Conservation (phyloP, 2,797 vertebrate species). For the Anomalospiza imberbis region DNA sequence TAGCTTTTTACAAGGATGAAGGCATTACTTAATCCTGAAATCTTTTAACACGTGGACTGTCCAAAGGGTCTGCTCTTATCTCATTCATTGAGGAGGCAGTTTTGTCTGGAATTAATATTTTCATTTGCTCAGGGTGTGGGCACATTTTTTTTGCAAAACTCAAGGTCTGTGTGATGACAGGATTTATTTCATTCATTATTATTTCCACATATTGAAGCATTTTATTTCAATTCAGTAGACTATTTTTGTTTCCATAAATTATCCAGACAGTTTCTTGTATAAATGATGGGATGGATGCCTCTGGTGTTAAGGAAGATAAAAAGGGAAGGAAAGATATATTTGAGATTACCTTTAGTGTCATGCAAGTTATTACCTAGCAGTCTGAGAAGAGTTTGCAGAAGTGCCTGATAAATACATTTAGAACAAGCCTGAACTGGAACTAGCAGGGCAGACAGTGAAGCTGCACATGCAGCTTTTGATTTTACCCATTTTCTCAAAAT, state of each 20-base stretch:
- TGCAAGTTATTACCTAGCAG: slow-evolving; percentile 60
- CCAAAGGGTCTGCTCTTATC: background rate
- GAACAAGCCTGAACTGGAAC: slow-evolving; percentile 62
- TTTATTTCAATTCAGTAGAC: slow-evolving; percentile 66
- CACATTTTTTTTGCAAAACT: slow-evolving; percentile 28
- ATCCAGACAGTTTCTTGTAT: slow-evolving; percentile 25
- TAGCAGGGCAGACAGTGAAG: background rate
- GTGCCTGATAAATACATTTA: slow-evolving; percentile 57
- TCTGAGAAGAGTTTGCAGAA: slow-evolving; percentile 52
- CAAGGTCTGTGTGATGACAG: slow-evolving; percentile 64
- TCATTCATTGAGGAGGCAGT: background rate
- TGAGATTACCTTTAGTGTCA: slow-evolving; percentile 54
- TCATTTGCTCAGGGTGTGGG: slow-evolving; percentile 25
- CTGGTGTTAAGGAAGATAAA: slow-evolving; percentile 42
- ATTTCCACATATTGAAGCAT: slow-evolving; percentile 17
- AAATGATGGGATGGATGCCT: slow-evolving; percentile 35
- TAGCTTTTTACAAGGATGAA: background rate
- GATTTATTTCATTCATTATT: slow-evolving; percentile 69
- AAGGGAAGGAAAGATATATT: slow-evolving; percentile 49
- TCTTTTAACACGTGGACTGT: background rate
- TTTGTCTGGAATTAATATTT: slow-evolving; percentile 49
- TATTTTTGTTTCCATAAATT: slow-evolving; percentile 69
- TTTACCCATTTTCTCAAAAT: background rate
- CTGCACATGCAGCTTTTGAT: background rate
- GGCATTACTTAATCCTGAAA: slow-evolving; percentile 12